Evolutionary conservation across 30 jellyfish, hydroid and myxozoan species (phyloP), one percentile per base, ranked within the genome.

Genomic region (Calvadosia cruxmelitensis): DNA sequence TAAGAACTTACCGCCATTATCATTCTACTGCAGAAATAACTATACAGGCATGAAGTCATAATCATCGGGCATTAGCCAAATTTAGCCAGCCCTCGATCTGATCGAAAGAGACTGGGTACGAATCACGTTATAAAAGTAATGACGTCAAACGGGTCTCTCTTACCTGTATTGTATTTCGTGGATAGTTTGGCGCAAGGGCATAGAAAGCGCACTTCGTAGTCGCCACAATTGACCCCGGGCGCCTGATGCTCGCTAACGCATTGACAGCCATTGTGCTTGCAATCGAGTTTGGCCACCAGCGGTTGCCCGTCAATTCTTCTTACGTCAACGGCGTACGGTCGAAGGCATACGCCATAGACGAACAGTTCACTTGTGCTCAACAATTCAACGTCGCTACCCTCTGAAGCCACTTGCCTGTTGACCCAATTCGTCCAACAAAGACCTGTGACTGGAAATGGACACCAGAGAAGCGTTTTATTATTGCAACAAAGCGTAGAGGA

Each of bases 381-480:
- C 57, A 72, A 67, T 50, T 80, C 93, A 13, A 50, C 31, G 52
- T 80, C 93, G 25, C 20, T 5, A 7, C 93, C 93, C 63, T 80
- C 93, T 34, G 31, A 52, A 3, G 93, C 84, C 3, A 25, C 68
- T 49, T 72, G 67, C 30, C 33, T 69, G 36, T 80, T 80, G 51
- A 80, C 74, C 93, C 93, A 80, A 16, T 72, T 67, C 0, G 80
- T 80, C 93, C 93, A 80, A 67, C 93, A 80, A 35, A 70, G 67
- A 12, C 81, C 93, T 5, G 10, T 20, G 57, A 10, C 57, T 42
- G n/a, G n/a, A n/a, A n/a, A n/a, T n/a, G n/a, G n/a, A n/a, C n/a
- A n/a, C n/a, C n/a, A n/a, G n/a, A n/a, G n/a, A n/a, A n/a, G n/a
- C n/a, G n/a, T n/a, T n/a, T n/a, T n/a, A n/a, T n/a, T n/a, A n/a